Base-by-base conservation (phyloP, 64 coral and sea anemone species). In the Actinia tenebrosa region DNA sequence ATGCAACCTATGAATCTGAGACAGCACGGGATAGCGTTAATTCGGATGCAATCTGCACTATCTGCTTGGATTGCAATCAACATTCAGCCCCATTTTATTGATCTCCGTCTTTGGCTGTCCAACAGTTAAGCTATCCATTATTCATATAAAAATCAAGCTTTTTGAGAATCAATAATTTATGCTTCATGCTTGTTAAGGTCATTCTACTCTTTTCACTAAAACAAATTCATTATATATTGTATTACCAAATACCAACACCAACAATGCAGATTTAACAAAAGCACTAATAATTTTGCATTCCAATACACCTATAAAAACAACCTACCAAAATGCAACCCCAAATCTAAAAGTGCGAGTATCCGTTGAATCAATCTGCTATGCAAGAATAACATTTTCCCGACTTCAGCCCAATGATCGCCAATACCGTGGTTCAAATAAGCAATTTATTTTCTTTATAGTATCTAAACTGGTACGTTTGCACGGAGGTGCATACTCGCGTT, bases 1-100 rank as follows among this genome's bases (percentile, higher is more conserved):
- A 92, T 92, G 20, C 90, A 92, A 44, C 90, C 90, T 10, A 82
- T 17, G 22, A 87, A 92, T 25, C 90, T 92, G 44, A 68, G 66
- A 87, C 1, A 9, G 37, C 19, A 47, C 14, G 10, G 10, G 13
- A n/a, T 18, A 42, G 15, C 69, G 20, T 30, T 3, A 75, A 11
- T 14, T 5, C 16, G 50, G 8, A 64, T 75, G 69, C 69, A 75
- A 30, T 30, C 69, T 75, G 69, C 14, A 66, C 63, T 42, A 25
- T 75, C 69, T 7, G 9, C 3, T 14, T 42, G 69, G 69, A 75
- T 75, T 75, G 69, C 69, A 75, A 75, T 75, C 69, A 27, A 13
- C 10, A 18, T 53, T 81, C 3, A 50, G 79, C 17, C 46, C 2
- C 16, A 18, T 50, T 81, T 81, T 13, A 81, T 81, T 53, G 79